Evolutionary conservation across 2,797 vertebrate species (phyloP).

Genomic region (Phataginus tricuspis): DNA sequence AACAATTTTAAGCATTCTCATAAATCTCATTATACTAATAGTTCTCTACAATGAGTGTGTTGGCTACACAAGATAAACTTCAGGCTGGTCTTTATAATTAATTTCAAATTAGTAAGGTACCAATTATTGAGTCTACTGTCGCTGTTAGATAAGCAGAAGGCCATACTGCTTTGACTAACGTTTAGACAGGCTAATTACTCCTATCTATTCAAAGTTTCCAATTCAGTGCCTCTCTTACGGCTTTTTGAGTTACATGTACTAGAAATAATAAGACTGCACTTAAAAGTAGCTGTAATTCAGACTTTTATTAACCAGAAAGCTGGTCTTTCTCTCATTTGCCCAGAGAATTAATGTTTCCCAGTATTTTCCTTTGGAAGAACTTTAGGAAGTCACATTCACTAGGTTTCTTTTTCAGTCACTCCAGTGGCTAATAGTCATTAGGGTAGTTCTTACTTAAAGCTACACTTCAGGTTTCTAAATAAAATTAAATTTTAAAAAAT

Average conservation of each 20-base stretch:
- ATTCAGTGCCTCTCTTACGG: neutral
- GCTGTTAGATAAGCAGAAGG: constrained; percentile 25
- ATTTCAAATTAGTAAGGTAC: constrained; percentile 41
- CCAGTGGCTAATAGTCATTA: neutral
- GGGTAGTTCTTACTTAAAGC: neutral
- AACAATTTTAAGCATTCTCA: constrained; percentile 2
- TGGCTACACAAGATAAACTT: constrained; percentile 56
- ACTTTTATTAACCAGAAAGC: constrained; percentile 35
- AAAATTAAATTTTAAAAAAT: neutral
- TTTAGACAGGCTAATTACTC: constrained; percentile 40
- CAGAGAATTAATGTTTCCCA: neutral
- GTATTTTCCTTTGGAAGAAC: constrained; percentile 13
- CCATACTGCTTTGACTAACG: neutral
- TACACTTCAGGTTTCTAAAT: constrained; percentile 17
- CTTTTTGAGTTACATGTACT: constrained; percentile 34
- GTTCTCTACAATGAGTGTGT: neutral
- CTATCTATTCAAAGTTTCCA: constrained; percentile 39
- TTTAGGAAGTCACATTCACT: constrained; percentile 24
- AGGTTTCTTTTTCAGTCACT: neutral
- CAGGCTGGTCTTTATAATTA: neutral
- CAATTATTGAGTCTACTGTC: constrained; percentile 45
- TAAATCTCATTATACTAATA: neutral
- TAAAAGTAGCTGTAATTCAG: constrained; percentile 55
- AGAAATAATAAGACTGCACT: constrained; percentile 43
- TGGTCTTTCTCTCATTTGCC: constrained; percentile 22